Evolutionary conservation across 2,113 vertebrate genomes (phyloP).

Genomic region (Thomomys bottae): DNA sequence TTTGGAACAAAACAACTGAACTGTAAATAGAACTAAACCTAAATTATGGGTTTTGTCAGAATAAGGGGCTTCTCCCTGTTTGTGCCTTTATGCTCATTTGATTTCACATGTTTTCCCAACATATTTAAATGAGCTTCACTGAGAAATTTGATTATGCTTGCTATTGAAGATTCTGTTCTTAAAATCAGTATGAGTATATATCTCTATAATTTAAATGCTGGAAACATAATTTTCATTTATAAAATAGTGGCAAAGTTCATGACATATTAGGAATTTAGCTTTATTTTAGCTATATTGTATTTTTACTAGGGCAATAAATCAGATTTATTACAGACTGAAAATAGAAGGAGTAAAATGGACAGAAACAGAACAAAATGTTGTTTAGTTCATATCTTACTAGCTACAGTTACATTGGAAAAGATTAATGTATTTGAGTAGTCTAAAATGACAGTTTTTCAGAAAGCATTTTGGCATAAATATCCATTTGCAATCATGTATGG

Average conservation of each 20-base stretch:
- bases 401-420: background rate
- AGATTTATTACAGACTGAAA: background rate
- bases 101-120: background rate
- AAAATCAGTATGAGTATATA: background rate
- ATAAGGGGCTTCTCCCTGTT: background rate
- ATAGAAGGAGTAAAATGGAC: background rate
- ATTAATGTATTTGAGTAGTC: background rate
- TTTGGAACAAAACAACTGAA: too few species aligned
- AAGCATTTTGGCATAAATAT: background rate
- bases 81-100: background rate
- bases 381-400: background rate
- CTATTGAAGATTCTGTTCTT: background rate
- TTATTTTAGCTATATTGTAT: background rate
- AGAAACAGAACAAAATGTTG: background rate
- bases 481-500: background rate
- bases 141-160: background rate
- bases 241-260: background rate
- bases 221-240: background rate
- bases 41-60: background rate
- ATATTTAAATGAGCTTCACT: background rate
- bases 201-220: background rate
- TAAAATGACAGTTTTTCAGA: background rate
- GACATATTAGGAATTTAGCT: background rate
- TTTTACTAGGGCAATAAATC: background rate
- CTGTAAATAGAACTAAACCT: background rate